Evolutionary conservation across 2,797 vertebrate species (phyloP), one percentile per base, ranked within the genome.

Genomic region (Clarias fuscus): DNA sequence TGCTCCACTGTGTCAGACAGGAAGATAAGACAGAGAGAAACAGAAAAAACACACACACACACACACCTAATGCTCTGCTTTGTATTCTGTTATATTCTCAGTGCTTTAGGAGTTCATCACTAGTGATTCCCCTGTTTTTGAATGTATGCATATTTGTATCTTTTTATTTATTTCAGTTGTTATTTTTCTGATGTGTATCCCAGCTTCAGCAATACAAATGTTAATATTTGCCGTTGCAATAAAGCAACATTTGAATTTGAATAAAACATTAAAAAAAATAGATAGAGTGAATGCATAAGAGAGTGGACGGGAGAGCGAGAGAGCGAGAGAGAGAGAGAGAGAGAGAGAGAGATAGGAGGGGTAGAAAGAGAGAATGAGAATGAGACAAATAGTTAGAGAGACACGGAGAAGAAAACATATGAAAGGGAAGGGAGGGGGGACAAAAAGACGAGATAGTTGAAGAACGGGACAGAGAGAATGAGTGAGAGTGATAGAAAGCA

Each of bases 141-240:
- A 22, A 78, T 6, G 13, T 5, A 79, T 40, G 58, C 22, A 62
- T 79, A 40, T 79, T 62, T 37, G 20, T 62, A 62, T 37, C 30
- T 24, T 24, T 22, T 61, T 62, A 37, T 59, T 79, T 14, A 62
- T 62, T 37, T 62, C 58, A 3, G 56, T 59, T 59, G 7, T 30
- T 77, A 59, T 77, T 77, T 20, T 59, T 30, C 75, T 77, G 53
- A 77, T 59, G 48, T 20, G 53, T 1, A 18, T 20, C n/a, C n/a
- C 56, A 58, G 73, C 48, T 76, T 56, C 20, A n/a, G 53, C 73
- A 58, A 56, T 76, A 56, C 73, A 58, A 58, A 76, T 76, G 7
- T 58, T 58, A 75, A 15, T 76, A 56, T 58, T 30, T 56, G 48
- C 30, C 73, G 27, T 18, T n/a, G 14, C 48, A 30, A 58, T 56